Percentiles rank a stretch among this genome's conserved stretches.
phyloP scores from a whole-genome alignment of 2,888 invertebrate genomes.

The Aphodius granarius region DNA sequence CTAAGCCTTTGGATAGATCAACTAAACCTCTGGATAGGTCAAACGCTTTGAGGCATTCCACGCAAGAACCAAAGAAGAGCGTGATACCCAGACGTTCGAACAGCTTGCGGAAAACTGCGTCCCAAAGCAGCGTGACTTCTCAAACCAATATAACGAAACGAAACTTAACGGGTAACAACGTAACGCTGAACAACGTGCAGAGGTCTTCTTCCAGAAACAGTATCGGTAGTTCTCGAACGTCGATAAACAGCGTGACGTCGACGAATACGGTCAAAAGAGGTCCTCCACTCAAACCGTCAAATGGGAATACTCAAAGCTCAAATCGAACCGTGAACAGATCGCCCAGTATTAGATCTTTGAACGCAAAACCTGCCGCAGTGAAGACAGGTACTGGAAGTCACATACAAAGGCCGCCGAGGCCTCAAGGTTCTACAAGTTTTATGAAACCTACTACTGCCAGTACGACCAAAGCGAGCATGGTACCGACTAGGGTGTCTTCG shows the following conservation, averaged over 20 bases:
- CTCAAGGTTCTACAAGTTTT: conserved; percentile 59
- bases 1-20: conserved; percentile 43
- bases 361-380: conserved; percentile 43
- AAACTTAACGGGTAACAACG: conserved; percentile 1
- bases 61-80: conserved; percentile 41
- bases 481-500: conserved; percentile 26
- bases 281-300: conserved; percentile 52
- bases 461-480: conserved; percentile 64
- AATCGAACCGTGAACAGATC: conserved; percentile 32
- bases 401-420: conserved; percentile 48
- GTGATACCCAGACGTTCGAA: conserved; percentile 50
- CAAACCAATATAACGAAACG: conserved; percentile 26
- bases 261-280: conserved; percentile 77
- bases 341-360: conserved; percentile 36
- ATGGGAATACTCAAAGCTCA: conserved; percentile 44
- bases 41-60: conserved; percentile 41
- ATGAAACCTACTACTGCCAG: conserved; percentile 89
- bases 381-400: conserved; percentile 38
- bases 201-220: conserved; percentile 79
- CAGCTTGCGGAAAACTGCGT: conserved; percentile 51
- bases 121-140: conserved; percentile 39
- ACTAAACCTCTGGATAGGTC: conserved; percentile 43
- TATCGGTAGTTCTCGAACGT: conserved; percentile 79
- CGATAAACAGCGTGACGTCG: conserved; percentile 78
- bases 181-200: conserved; percentile 62